Base-by-base conservation (phyloP, 64 coral and sea anemone genomes). In the Anthopleura sola region DNA sequence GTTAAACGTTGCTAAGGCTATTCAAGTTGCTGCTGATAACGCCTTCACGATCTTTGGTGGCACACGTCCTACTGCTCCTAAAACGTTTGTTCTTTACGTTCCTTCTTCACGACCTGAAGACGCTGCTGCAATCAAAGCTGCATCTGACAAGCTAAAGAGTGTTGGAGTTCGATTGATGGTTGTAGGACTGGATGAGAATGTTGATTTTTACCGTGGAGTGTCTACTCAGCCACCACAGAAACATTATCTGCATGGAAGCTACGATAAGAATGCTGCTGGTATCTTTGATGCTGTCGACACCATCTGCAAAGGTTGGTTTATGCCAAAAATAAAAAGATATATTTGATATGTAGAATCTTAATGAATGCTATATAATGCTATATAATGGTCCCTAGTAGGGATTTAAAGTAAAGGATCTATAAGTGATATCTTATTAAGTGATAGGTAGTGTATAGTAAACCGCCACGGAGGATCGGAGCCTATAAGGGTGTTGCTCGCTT, bases 1-100 rank as follows among this genome's bases (percentile, higher is more conserved):
- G 5, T 92, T 87, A 24, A 92, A 92, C 26, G 80, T 92, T 33
- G 78, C 68, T 55, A 83, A 54, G 36, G 90, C 90, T 6, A 38
- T 92, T 2, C 68, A 18, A 28, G 79, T 86, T 56, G 90, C 90
- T 16, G 79, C 90, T 9, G 78, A 92, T 37, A 81, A 92, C 37
- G 90, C 85, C 36, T 92, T 92, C 68, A 87, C 90, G 40, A 83
- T 92, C 51, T 92, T 83, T 76, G 90, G 90, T 46, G 90, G 90
- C 74, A 87, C 85, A 5, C 46, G 90, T 74, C 90, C 84, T 21
- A 87, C 85, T 8, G 90, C 90, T 15, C 85, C 90, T 29, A 92
- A 92, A 24, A 87, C 86, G 6, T 82, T 92, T 66, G 80, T 92
- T 44, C 81, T 92, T 56, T 86, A 87, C 44, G 85, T 92, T 8